Conservation (phyloP, 1,140 invertebrate species). For the Coelopa frigida region DNA sequence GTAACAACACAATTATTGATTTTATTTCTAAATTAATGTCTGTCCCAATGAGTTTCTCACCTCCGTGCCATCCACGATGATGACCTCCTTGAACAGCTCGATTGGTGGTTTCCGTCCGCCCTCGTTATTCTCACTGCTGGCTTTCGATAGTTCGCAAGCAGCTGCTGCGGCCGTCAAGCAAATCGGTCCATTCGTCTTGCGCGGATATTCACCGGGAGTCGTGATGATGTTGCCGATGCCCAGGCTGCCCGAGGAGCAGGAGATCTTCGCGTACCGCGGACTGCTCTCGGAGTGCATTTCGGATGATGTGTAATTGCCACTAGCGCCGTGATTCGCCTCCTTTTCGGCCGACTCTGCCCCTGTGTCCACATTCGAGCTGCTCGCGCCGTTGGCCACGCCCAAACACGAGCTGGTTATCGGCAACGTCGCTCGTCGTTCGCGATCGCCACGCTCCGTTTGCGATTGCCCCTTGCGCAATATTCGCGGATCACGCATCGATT, state of each 20-base stretch:
- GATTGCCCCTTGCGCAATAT: slow-evolving; percentile 12
- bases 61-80: slow-evolving; percentile 51
- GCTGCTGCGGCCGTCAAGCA: slow-evolving; percentile 31
- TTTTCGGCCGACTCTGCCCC: neutral
- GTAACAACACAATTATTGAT: neutral
- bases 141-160: neutral
- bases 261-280: slow-evolving; percentile 29
- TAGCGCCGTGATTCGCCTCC: neutral
- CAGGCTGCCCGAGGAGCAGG: slow-evolving; percentile 35
- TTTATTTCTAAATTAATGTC: neutral
- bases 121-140: neutral
- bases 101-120: slow-evolving; percentile 39
- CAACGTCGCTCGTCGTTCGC: slow-evolving; percentile 33
- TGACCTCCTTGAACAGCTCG: slow-evolving; percentile 51
- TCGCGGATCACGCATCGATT: slow-evolving; percentile 16
- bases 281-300: no score
- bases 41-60: no score
- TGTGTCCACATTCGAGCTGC: neutral
- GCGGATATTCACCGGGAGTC: slow-evolving; percentile 36
- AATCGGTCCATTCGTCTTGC: slow-evolving; percentile 40
- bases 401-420: slow-evolving; percentile 25
- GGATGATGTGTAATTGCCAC: no score
- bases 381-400: neutral
- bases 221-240: slow-evolving; percentile 38
- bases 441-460: slow-evolving; percentile 16